Conservation (phyloP, 1,140 invertebrate species). For the Cataglyphis hispanica region DNA sequence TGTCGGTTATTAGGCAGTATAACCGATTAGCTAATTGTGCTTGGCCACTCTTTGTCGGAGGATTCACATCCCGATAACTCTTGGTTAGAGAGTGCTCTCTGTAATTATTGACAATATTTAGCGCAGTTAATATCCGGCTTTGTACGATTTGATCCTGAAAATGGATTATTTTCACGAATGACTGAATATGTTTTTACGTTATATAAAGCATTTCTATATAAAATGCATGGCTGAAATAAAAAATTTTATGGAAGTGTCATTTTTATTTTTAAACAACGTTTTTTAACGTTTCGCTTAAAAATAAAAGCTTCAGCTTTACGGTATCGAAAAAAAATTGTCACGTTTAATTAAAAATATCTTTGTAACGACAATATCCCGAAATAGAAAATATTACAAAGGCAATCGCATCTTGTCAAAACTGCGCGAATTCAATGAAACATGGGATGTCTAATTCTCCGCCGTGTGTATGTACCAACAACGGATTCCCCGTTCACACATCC, state of each 20-base stretch:
- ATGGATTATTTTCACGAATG: neutral
- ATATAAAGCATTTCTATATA: neutral
- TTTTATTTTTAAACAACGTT: neutral
- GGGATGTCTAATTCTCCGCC: neutral
- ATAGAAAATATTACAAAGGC: neutral
- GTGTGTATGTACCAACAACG: neutral
- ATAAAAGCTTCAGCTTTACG: too few relatives aligned
- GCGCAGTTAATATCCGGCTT: constrained; percentile 24
- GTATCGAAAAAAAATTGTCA: neutral
- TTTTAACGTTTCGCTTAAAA: too few relatives aligned
- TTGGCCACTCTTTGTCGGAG: constrained; percentile 45
- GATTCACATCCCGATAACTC: neutral
- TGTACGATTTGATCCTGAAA: neutral
- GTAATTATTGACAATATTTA: constrained; percentile 52
- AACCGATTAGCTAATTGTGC: constrained; percentile 56
- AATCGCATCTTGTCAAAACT: constrained; percentile 9
- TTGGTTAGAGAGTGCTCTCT: constrained; percentile 36
- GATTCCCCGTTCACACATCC: neutral
- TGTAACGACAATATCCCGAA: neutral
- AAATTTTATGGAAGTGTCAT: neutral
- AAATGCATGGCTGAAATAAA: neutral
- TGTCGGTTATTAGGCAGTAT: constrained; percentile 42
- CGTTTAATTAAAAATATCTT: constrained; percentile 15
- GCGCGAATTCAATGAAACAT: neutral
- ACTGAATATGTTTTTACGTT: neutral